Evolutionary conservation across 2,797 vertebrate genomes (phyloP).

Genomic region (Arvicola amphibius): DNA sequence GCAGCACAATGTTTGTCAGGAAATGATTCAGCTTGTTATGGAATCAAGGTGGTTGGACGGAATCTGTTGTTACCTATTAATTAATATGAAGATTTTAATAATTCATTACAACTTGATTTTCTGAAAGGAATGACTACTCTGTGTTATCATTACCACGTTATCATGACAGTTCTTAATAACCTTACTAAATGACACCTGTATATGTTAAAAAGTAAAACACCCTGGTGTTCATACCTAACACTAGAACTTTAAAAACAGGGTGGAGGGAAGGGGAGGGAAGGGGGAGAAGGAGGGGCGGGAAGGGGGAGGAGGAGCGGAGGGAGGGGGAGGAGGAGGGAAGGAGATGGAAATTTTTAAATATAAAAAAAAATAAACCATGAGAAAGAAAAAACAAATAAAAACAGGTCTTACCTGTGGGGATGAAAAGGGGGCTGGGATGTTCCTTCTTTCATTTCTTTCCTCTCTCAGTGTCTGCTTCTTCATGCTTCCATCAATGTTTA

Average conservation of each 20-base stretch:
- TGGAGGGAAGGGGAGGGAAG: no score
- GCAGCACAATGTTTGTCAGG: not conserved
- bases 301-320: no score
- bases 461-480: not conserved
- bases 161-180: constrained; percentile 1
- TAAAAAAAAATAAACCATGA: no score
- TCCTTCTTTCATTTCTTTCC: not conserved
- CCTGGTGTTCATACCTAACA: not conserved
- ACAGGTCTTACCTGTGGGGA: not conserved
- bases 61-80: not conserved
- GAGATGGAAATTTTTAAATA: no score
- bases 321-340: no score
- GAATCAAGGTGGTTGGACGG: not conserved
- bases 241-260: no score
- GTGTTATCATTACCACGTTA: not conserved
- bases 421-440: not conserved
- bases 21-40: not conserved
- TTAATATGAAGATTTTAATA: not conserved
- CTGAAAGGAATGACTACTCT: not conserved
- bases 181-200: not conserved
- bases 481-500: not conserved
- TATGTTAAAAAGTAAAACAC: not conserved
- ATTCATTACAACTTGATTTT: not conserved
- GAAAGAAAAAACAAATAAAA: no score
- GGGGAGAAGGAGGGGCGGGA: no score